A percentile compares a stretch with the other conserved stretches of the same genome.
phyloP scores from a whole-genome alignment of 1,140 invertebrate genomes.

The Aphaenogaster rudis region DNA sequence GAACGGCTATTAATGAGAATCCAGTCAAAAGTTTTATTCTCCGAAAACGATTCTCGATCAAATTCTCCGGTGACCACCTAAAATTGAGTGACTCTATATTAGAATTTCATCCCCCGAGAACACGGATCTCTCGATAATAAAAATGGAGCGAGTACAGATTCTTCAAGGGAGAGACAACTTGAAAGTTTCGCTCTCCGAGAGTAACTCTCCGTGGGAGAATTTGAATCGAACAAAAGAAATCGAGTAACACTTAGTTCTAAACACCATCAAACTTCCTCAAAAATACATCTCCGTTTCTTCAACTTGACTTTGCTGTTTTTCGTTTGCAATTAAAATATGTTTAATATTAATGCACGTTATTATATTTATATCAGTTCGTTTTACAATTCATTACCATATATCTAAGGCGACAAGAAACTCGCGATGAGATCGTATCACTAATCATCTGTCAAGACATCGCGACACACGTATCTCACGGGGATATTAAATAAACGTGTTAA shows the following conservation, averaged over 20 bases:
- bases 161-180: background rate
- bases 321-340: background rate
- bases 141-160: slow-evolving; percentile 45
- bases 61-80: slow-evolving; percentile 25
- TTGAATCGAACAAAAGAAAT: slow-evolving; percentile 21
- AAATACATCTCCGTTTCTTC: background rate
- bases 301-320: background rate
- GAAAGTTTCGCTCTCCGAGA: slow-evolving; percentile 33
- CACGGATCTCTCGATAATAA: slow-evolving; percentile 48
- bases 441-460: background rate
- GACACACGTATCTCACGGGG: background rate
- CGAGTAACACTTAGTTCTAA: slow-evolving; percentile 30
- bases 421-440: background rate
- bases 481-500: background rate
- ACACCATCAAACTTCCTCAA: background rate
- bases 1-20: slow-evolving; percentile 34
- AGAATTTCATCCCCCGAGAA: slow-evolving; percentile 11
- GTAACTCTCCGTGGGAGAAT: slow-evolving; percentile 11
- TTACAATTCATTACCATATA: background rate
- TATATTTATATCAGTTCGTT: background rate
- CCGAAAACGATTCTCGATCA: slow-evolving; percentile 21
- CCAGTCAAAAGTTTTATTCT: slow-evolving; percentile 10
- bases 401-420: background rate
- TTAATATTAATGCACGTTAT: background rate
- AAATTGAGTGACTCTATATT: slow-evolving; percentile 16